These are phyloP conservation scores for Nemurella pictetii DNA, from an alignment of 2,888 invertebrate genomes.

Conservation along the genomic window DNA sequence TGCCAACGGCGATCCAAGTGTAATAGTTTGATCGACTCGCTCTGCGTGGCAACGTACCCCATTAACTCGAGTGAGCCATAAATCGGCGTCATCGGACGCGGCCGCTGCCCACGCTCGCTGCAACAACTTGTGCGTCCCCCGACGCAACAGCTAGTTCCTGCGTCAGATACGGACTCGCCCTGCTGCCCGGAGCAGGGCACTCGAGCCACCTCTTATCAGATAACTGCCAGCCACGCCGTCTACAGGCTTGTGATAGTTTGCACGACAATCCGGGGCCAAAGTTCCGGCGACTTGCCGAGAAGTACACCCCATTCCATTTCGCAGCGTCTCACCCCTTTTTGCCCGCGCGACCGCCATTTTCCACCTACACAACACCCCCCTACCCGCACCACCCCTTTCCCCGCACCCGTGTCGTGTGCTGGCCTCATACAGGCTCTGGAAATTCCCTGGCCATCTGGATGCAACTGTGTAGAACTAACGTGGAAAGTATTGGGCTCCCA, in stretches of 20 bases:
- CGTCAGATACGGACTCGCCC: background rate
- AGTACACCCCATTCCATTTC: background rate
- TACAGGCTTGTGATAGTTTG: conserved; percentile 18
- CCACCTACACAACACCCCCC: too few species aligned
- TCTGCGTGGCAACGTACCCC: background rate
- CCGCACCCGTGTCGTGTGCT: background rate
- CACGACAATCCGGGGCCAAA: conserved; percentile 3
- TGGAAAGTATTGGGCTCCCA: conserved; percentile 38
- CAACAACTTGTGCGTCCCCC: background rate
- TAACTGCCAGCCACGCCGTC: background rate
- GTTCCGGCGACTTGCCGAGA: conserved; percentile 16
- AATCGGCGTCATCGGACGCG: background rate
- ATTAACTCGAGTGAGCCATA: background rate
- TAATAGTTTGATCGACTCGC: background rate
- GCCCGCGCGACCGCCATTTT: background rate
- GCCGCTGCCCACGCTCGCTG: background rate
- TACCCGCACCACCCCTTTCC: background rate
- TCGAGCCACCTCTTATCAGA: background rate
- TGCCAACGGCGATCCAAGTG: background rate
- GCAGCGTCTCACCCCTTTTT: background rate
- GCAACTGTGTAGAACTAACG: conserved; percentile 39
- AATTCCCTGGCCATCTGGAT: conserved; percentile 33
- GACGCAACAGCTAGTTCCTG: background rate
- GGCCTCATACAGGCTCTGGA: background rate
- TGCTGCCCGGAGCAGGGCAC: background rate